A percentile compares a stretch with the other conserved stretches of the same genome.
These are phyloP conservation scores for Notarius lentiginosus DNA, from an alignment of 2,113 vertebrate genomes.

Conservation along the genomic window DNA sequence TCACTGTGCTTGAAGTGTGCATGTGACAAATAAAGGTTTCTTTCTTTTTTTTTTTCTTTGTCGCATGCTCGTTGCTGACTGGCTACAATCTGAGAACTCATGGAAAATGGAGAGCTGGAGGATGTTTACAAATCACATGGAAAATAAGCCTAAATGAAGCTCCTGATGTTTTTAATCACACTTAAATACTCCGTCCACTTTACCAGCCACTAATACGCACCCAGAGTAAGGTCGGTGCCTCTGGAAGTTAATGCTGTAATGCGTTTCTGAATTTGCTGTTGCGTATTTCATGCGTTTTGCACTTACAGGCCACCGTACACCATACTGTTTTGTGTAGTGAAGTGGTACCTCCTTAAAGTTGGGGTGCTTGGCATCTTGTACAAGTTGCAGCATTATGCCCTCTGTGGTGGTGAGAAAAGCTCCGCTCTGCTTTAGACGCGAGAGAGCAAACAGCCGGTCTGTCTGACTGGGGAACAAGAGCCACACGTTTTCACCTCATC, in stretches of 20 bases:
- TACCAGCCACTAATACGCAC: background rate
- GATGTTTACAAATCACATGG: background rate
- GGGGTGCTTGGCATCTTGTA: conserved; percentile 81
- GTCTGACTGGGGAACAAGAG: conserved; percentile 74
- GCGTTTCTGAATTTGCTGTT: background rate
- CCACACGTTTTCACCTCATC: background rate
- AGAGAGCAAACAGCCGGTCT: conserved; percentile 84
- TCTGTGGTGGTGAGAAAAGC: conserved; percentile 86
- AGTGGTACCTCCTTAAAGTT: conserved; percentile 81
- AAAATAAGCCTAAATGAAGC: background rate
- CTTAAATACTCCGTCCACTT: background rate
- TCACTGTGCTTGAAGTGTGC: too few relatives aligned
- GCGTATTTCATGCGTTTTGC: background rate
- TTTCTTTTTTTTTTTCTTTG: too few relatives aligned
- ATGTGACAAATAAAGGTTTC: too few relatives aligned
- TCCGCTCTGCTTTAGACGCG: conserved; percentile 84
- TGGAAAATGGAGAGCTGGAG: background rate
- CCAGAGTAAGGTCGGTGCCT: background rate
- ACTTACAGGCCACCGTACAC: background rate
- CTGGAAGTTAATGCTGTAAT: background rate
- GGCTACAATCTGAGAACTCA: background rate
- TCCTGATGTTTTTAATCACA: background rate
- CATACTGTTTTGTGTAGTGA: background rate
- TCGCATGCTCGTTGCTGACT: background rate
- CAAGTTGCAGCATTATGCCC: conserved; percentile 81